A percentile compares a stretch with the other conserved stretches of the same genome.
phyloP scores from a whole-genome alignment of 1,140 invertebrate species.

The Drosophila pseudoobscura region DNA sequence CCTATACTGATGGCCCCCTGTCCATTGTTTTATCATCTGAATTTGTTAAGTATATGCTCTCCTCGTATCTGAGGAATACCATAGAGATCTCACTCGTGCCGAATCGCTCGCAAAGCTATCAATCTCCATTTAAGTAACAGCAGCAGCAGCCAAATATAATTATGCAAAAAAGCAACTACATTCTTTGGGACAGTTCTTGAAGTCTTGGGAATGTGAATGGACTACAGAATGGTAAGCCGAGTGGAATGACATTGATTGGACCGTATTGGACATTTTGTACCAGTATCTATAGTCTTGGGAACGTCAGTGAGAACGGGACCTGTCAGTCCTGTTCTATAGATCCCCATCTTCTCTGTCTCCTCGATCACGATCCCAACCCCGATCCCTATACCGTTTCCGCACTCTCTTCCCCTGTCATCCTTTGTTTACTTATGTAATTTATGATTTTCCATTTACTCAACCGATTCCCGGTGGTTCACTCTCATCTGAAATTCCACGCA shows the following conservation, averaged over 20 bases:
- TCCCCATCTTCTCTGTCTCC: no score
- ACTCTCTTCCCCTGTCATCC: background rate
- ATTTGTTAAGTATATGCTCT: constrained; percentile 7
- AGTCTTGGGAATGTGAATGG: no score
- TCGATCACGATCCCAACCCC: no score
- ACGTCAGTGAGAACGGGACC: no score
- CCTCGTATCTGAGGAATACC: constrained; percentile 16
- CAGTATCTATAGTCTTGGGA: no score
- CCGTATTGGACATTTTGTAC: background rate
- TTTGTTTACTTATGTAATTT: constrained; percentile 16
- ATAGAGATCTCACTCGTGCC: background rate
- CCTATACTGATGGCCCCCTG: background rate
- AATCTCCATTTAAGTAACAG: no score
- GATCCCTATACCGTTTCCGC: background rate
- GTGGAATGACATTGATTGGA: background rate
- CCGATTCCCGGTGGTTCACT: background rate
- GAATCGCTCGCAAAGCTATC: no score
- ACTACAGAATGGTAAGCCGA: no score
- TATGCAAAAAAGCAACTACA: constrained; percentile 20
- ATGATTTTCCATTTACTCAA: background rate
- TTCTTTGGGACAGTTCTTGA: constrained; percentile 32
- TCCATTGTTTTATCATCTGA: background rate
- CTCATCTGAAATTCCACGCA: constrained; percentile 20
- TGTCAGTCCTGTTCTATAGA: no score
- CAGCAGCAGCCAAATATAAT: background rate